phyloP scores from a whole-genome alignment of 1,140 invertebrate species.

The Schlechtendalia chinensis region DNA sequence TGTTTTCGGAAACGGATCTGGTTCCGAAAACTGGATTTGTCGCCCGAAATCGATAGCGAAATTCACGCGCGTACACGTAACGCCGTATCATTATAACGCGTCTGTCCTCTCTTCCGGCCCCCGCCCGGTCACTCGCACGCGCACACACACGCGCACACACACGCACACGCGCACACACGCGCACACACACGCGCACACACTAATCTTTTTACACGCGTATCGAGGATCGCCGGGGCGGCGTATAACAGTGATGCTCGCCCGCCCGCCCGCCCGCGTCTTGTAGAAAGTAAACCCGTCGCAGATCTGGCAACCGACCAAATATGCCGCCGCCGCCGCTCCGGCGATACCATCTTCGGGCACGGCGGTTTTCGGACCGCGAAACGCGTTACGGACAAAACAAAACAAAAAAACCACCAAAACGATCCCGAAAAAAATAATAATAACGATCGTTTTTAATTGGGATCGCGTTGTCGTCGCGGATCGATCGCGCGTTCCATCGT shows the following conservation, averaged over 20 bases:
- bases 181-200: no score
- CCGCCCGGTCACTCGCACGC: neutral
- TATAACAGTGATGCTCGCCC: no score
- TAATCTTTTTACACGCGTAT: no score
- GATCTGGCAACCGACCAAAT: slow-evolving; percentile 1
- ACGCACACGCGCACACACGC: no score
- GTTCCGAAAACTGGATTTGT: slow-evolving; percentile 47
- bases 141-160: no score
- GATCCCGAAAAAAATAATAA: no score
- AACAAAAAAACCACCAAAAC: no score
- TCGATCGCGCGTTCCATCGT: no score
- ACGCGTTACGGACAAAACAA: no score
- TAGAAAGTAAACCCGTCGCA: slow-evolving; percentile 37
- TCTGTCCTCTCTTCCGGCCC: neutral
- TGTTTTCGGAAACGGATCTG: slow-evolving; percentile 47
- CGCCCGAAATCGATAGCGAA: slow-evolving; percentile 42
- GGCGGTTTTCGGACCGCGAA: neutral
- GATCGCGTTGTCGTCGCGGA: no score
- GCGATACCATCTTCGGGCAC: slow-evolving; percentile 29
- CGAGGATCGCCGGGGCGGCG: neutral
- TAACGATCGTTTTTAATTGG: neutral
- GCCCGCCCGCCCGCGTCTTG: neutral
- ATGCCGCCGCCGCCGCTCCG: neutral
- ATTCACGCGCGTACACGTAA: neutral
- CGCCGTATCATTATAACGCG: neutral